Conservation (phyloP, 92 coral and sea anemone genomes). For the Nematostella vectensis region DNA sequence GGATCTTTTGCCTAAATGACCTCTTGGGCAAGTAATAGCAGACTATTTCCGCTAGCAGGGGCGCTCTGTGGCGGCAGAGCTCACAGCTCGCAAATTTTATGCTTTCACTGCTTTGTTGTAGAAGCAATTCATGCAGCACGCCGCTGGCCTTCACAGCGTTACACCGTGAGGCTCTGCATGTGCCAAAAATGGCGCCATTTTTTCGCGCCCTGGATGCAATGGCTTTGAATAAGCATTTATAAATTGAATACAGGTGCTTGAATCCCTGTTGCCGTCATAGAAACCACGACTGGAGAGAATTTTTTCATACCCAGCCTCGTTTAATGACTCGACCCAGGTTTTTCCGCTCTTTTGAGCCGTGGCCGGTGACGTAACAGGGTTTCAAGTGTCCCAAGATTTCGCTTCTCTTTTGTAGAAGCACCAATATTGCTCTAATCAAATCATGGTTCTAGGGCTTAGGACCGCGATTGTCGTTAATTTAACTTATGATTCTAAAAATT, state of each 20-base stretch:
- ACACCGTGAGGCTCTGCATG: background rate
- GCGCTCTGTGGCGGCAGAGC: conserved; percentile 5
- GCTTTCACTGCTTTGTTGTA: background rate
- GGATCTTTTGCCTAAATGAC: background rate
- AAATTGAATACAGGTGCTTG: background rate
- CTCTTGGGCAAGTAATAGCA: background rate
- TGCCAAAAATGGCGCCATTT: background rate
- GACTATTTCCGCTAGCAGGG: conserved; percentile 2
- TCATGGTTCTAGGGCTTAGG: background rate
- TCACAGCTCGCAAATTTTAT: no score
- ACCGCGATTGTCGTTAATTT: background rate
- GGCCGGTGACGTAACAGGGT: no score
- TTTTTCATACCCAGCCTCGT: no score
- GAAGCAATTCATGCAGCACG: background rate
- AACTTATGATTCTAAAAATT: conserved; percentile 6
- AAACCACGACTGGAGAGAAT: no score
- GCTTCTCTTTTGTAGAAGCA: background rate
- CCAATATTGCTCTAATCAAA: background rate
- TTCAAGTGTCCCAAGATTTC: no score
- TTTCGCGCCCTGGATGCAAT: background rate
- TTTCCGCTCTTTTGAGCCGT: no score
- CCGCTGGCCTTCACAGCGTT: background rate
- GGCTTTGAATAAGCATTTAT: background rate
- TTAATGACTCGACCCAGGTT: no score
- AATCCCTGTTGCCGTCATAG: no score